Conservation (phyloP, 2,888 invertebrate species). For the Euspilapteryx auroguttella region DNA sequence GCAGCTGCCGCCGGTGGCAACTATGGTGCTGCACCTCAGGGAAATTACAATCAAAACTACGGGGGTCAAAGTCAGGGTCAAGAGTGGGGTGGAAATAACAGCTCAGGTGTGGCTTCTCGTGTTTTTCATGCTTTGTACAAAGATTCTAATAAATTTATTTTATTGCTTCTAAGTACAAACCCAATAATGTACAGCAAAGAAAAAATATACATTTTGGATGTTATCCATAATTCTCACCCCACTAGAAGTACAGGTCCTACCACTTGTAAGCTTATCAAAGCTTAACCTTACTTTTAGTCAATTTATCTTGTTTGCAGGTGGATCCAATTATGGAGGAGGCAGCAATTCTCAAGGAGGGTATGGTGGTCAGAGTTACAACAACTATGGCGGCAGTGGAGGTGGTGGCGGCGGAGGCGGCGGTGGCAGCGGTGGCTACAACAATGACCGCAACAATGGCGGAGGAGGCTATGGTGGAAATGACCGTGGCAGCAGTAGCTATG, state of each 20-base stretch:
- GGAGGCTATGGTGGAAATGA: constrained; percentile 38
- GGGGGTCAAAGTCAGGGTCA: constrained; percentile 18
- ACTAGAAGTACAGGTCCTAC: too few relatives aligned
- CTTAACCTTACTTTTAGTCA: too few relatives aligned
- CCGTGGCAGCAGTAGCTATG: constrained; percentile 33
- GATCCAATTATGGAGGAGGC: too few relatives aligned
- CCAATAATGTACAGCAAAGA: too few relatives aligned
- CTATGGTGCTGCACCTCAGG: constrained; percentile 26
- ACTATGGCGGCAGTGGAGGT: constrained; percentile 21
- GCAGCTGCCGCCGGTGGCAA: constrained; percentile 38
- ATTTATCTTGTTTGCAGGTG: too few relatives aligned
- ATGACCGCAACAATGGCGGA: constrained; percentile 30
- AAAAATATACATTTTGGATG: too few relatives aligned
- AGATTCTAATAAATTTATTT: too few relatives aligned
- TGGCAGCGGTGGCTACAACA: constrained; percentile 25
- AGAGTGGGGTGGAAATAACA: constrained; percentile 44
- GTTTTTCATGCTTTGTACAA: neutral
- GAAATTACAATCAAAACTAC: constrained; percentile 29
- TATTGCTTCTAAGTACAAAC: too few relatives aligned
- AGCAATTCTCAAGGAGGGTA: too few relatives aligned
- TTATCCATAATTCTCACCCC: too few relatives aligned
- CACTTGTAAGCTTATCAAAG: too few relatives aligned
- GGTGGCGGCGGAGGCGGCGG: constrained; percentile 26
- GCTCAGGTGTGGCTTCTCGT: constrained; percentile 19
- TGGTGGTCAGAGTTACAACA: too few relatives aligned